Evolutionary conservation across 2,888 invertebrate genomes (phyloP).

Genomic region (Mimas tiliae): DNA sequence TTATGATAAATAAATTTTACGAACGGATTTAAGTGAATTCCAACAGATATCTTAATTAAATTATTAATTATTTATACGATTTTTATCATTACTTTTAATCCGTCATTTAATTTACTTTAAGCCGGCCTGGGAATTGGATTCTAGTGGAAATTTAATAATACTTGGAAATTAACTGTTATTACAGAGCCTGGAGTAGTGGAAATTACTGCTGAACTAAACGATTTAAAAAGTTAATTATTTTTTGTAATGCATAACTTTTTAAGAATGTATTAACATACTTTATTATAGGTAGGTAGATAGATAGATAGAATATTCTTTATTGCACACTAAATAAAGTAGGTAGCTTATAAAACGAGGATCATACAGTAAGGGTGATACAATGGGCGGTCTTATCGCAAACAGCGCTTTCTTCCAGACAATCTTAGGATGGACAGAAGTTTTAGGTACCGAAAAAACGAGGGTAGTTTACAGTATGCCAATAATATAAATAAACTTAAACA

Average conservation of each 20-base stretch:
- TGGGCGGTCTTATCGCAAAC: too few species aligned
- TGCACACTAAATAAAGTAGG: too few species aligned
- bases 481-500: too few species aligned
- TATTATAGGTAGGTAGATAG: too few species aligned
- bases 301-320: too few species aligned
- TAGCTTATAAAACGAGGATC: too few species aligned
- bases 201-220: too few species aligned
- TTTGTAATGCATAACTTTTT: not conserved
- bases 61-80: not conserved
- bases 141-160: not conserved
- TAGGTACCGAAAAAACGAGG: too few species aligned
- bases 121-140: not conserved
- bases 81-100: constrained; percentile 1
- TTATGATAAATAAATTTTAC: constrained; percentile 6
- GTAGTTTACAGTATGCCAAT: too few species aligned
- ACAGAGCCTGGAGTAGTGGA: not conserved
- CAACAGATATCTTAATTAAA: constrained; percentile 22
- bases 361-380: too few species aligned
- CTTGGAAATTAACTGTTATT: not conserved
- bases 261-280: not conserved
- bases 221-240: not conserved
- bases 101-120: constrained; percentile 7
- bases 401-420: too few species aligned
- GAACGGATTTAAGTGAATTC: constrained; percentile 21
- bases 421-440: too few species aligned